Evolutionary conservation across 2,888 invertebrate species (phyloP).

Genomic region (Gnatocerus cornutus): DNA sequence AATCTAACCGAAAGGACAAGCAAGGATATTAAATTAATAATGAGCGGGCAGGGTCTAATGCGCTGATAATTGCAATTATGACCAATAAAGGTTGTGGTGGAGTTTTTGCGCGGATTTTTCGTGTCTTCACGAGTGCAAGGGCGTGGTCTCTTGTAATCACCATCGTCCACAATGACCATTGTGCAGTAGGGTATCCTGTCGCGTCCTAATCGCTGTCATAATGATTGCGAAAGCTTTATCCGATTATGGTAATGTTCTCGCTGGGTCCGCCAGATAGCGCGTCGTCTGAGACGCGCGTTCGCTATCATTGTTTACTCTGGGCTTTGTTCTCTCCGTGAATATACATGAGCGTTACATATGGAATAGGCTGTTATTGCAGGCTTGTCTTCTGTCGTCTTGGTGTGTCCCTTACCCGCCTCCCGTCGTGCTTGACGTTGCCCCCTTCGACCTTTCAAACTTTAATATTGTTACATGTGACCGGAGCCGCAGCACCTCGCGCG

Average conservation of each 20-base stretch:
- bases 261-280: conserved; percentile 68
- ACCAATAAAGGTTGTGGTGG: too few relatives aligned
- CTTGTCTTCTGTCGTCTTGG: conserved; percentile 53
- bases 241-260: conserved; percentile 70
- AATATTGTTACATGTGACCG: conserved; percentile 56
- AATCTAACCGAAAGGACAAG: not conserved
- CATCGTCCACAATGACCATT: conserved; percentile 60
- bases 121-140: not conserved
- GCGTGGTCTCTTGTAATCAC: conserved; percentile 12
- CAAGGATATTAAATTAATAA: too few relatives aligned
- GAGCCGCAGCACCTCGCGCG: conserved; percentile 23
- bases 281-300: conserved; percentile 59
- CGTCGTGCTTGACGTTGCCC: conserved; percentile 47
- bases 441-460: conserved; percentile 59
- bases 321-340: conserved; percentile 70
- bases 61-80: too few relatives aligned
- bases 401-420: conserved; percentile 45
- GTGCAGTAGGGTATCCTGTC: conserved; percentile 58
- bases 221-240: conserved; percentile 68
- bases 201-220: conserved; percentile 66
- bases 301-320: conserved; percentile 69
- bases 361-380: conserved; percentile 69
- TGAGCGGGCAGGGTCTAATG: too few relatives aligned
- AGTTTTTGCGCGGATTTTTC: too few relatives aligned
- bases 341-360: conserved; percentile 72